Conservation (phyloP, 2,797 vertebrate species). For the Microcaecilia unicolor region DNA sequence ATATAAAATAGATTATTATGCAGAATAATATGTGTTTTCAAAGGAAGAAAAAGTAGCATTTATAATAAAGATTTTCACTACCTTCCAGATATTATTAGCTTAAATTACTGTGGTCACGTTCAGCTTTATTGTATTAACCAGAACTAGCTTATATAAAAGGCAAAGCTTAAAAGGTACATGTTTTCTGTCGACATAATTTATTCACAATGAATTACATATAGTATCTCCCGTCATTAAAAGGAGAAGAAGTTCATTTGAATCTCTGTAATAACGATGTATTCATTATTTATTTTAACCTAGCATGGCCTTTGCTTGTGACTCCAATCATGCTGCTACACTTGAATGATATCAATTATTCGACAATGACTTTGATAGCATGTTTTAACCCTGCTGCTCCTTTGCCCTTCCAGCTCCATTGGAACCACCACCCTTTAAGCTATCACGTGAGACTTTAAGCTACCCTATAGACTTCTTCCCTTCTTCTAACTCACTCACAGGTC, state of each 20-base stretch:
- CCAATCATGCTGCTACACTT: no score
- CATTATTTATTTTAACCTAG: no score
- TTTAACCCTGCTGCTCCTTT: no score
- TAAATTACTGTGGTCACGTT: constrained; percentile 21
- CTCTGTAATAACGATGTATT: constrained; percentile 12
- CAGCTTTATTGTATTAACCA: constrained; percentile 24
- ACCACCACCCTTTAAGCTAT: no score
- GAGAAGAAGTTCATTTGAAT: constrained; percentile 19
- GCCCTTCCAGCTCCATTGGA: no score
- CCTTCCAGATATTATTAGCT: constrained; percentile 25
- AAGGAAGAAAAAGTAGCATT: constrained; percentile 29
- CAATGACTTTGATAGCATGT: no score
- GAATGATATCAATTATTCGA: no score
- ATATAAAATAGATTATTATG: no score
- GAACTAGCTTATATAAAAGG: constrained; percentile 39
- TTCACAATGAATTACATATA: constrained; percentile 41
- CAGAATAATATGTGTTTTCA: constrained; percentile 37
- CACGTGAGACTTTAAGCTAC: no score
- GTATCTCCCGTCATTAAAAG: constrained; percentile 27
- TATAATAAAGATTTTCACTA: constrained; percentile 19
- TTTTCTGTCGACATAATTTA: constrained; percentile 32
- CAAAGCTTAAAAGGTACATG: constrained; percentile 34
- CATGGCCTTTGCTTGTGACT: no score
- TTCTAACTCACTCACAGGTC: no score
- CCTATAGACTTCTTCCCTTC: no score